phyloP scores from a whole-genome alignment of 2,888 invertebrate genomes.

The Diarsia mendica region DNA sequence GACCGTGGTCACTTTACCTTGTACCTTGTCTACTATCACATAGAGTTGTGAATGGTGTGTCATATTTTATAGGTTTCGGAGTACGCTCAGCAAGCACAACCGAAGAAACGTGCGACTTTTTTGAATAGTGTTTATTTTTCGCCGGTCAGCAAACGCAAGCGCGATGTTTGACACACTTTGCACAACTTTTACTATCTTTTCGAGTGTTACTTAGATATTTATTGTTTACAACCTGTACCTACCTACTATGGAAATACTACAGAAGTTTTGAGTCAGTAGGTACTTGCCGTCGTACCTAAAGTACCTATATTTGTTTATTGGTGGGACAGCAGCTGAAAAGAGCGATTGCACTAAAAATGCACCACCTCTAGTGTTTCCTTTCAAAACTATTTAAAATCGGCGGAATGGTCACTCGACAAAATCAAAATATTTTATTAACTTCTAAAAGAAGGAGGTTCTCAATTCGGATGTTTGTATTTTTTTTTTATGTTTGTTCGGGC shows the following conservation, averaged over 20 bases:
- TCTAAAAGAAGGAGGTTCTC: no score
- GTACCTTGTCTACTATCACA: neutral
- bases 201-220: constrained; percentile 56
- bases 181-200: constrained; percentile 78
- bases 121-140: constrained; percentile 69
- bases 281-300: neutral
- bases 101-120: constrained; percentile 74
- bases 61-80: constrained; percentile 69
- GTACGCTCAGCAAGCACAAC: constrained; percentile 75
- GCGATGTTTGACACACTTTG: constrained; percentile 68
- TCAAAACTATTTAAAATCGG: neutral
- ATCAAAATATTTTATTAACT: no score
- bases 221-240: constrained; percentile 46
- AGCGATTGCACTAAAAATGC: constrained; percentile 1
- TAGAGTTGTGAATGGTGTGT: constrained; percentile 56
- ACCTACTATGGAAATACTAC: constrained; percentile 7
- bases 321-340: neutral
- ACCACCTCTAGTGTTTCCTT: neutral
- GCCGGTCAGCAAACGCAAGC: constrained; percentile 59
- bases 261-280: neutral
- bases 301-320: no score
- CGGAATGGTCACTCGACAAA: no score
- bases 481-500: no score
- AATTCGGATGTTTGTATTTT: no score
- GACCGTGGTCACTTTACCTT: constrained; percentile 31